These are phyloP conservation scores for Ophioninae sp. DNA, from an alignment of 2,888 invertebrate species.

Conservation along the genomic window DNA sequence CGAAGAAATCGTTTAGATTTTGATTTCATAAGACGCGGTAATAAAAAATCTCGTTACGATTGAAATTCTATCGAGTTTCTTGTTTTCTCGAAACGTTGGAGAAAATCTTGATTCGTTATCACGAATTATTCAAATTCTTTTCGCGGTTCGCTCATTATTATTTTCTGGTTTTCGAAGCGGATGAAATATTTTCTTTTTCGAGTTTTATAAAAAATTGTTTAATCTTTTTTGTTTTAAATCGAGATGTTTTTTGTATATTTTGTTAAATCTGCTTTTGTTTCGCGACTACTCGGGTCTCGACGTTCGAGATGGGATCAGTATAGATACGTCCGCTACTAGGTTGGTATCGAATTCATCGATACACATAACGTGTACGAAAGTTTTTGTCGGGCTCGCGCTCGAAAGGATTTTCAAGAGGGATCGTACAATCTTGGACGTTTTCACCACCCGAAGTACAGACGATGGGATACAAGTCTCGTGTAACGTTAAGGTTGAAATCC, in stretches of 20 bases:
- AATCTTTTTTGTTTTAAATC: constrained; percentile 6
- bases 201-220: not conserved
- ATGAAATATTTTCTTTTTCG: not conserved
- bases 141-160: not conserved
- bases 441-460: constrained; percentile 26
- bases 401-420: constrained; percentile 44
- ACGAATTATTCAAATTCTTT: not conserved
- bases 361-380: constrained; percentile 21
- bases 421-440: constrained; percentile 37
- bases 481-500: constrained; percentile 24
- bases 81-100: too few species aligned
- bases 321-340: constrained; percentile 10
- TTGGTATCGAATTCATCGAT: constrained; percentile 23
- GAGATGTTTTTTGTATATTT: not conserved
- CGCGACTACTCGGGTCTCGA: not conserved
- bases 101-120: too few species aligned
- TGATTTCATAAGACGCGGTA: too few species aligned
- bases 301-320: constrained; percentile 35
- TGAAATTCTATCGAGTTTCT: too few species aligned
- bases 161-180: not conserved
- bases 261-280: not conserved
- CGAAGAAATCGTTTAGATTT: too few species aligned
- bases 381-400: constrained; percentile 8
- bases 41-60: too few species aligned
- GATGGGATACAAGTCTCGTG: constrained; percentile 32